Evolutionary conservation across 2,888 invertebrate genomes (phyloP), one percentile per base, ranked within the genome.

Genomic region (Noctua janthina): DNA sequence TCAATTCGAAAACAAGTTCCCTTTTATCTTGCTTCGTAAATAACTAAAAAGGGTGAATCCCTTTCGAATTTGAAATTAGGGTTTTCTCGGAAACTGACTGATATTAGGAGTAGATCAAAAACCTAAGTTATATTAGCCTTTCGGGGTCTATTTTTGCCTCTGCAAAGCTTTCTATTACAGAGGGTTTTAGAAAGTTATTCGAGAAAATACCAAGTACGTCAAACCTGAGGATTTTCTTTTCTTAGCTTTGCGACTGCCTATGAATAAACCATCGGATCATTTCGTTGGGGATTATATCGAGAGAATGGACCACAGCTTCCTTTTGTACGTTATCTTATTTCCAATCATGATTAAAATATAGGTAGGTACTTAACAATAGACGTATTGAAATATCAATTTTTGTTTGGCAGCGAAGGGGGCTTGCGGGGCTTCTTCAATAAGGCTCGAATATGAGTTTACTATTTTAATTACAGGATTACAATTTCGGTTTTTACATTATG

Each of bases 181-280:
- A 39, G 3, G 49, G 0, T 64, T 73, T 81, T 73, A 66, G 39
- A 69, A 67, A 68, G 68, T 66, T 82, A 59, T 82, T 79, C 77
- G 39, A 49, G 35, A 62, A 66, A 81, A 86, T 73, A 70, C 39
- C 23, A 23, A 46, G 15, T 70, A 67, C 29, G 56, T 81, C 15
- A 43, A 73, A 81, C 70, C 66, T 74, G n/a, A 67, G 39, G 54
- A 62, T 70, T 51, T 83, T 84, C 69, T 66, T 81, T 74, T 74
- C 64, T 62, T 49, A 59, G 76, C 76, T 76, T 76, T 72, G 81
- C 76, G 29, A 69, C 76, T 10, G 13, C 35, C 70, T 67, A 81
- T 85, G 81, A 84, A 84, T 84, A 84, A 84, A 84, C 73, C 83
- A 84, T 71, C 4, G 39, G 66, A 70, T 84, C 69, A 81, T 84